Evolutionary conservation across 2,888 invertebrate genomes (phyloP), one percentile per base, ranked within the genome.

Genomic region (Ptilodon capucinus): DNA sequence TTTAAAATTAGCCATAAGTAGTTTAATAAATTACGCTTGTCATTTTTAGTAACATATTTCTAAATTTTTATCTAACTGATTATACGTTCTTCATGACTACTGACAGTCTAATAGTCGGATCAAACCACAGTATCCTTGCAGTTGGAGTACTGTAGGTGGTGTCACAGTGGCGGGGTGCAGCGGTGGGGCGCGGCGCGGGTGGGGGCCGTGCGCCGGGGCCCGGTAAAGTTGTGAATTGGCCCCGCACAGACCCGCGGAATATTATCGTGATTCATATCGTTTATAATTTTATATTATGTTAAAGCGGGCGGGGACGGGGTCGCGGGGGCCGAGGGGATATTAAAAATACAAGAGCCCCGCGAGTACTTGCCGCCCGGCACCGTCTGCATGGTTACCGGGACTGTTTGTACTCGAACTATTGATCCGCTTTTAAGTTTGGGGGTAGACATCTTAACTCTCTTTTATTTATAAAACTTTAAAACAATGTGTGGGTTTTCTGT

Each of bases 221-320:
- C 77, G 75, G 74, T 71, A 74, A 86, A 89, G 74, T 88, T 88
- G 87, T 86, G 88, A 88, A 89, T 88, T 86, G 84, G 88, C 86
- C 84, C 81, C 86, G 81, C 81, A 80, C 80, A 81, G 79, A 71
- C 76, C 76, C 80, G 76, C 80, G 74, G 79, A 82, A 85, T 86
- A 86, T 88, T 88, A 90, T 88, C 87, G 86, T 90, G 90, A 90
- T 90, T 90, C 88, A 90, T 88, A 87, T 86, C 88, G 84, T 84
- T 90, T 90, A 88, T 90, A 90, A 90, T 90, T 90, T 90, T 90
- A 88, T 90, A 89, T 90, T 88, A 90, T 89, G 89, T 90, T 90
- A 89, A 89, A 88, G 79, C 80, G 78, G 80, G 77, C 59, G 40
- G 63, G 50, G 54, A 40, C 54, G 48, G 38, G 40, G 44, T 49